Percentiles rank a stretch among this genome's conserved stretches.
These are phyloP conservation scores for Diuraphis noxia DNA, from an alignment of 1,140 invertebrate genomes.

Conservation along the genomic window DNA sequence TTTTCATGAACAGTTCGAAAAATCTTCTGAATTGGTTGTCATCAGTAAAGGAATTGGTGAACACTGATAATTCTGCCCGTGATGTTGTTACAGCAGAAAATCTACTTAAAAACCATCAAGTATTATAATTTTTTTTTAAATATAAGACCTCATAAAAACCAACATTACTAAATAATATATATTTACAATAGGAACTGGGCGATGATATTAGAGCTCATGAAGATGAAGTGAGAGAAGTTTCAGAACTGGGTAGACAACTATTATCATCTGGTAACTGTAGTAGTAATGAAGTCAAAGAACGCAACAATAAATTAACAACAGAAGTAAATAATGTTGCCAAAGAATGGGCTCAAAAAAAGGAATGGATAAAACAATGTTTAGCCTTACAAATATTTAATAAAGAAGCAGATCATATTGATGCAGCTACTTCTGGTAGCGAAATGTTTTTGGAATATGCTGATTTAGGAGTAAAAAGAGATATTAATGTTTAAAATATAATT, in stretches of 20 bases:
- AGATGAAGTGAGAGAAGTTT: conserved; percentile 82
- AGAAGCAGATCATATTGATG: conserved; percentile 96
- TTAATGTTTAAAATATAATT: too few relatives aligned
- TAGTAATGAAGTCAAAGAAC: conserved; percentile 71
- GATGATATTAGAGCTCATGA: conserved; percentile 90
- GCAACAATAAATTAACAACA: conserved; percentile 73
- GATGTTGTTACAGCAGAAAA: conserved; percentile 90
- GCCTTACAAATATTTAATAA: conserved; percentile 90
- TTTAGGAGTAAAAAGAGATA: conserved; percentile 73
- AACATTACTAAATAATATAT: neutral
- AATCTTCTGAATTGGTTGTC: conserved; percentile 78
- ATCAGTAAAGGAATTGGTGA: conserved; percentile 78
- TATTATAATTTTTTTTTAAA: neutral
- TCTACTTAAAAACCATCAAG: conserved; percentile 84
- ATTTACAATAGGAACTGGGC: conserved; percentile 68
- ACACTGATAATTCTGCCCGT: conserved; percentile 78
- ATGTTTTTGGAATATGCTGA: conserved; percentile 89
- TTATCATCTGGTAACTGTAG: conserved; percentile 70
- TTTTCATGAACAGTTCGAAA: conserved; percentile 87
- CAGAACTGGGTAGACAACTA: conserved; percentile 75
- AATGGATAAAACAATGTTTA: conserved; percentile 80
- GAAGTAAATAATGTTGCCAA: conserved; percentile 76
- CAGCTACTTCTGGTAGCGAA: conserved; percentile 89
- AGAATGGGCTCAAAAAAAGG: conserved; percentile 81
- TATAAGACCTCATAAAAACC: neutral